Conservation (phyloP, 2,797 vertebrate genomes). For the Acrossocheilus fasciatus region DNA sequence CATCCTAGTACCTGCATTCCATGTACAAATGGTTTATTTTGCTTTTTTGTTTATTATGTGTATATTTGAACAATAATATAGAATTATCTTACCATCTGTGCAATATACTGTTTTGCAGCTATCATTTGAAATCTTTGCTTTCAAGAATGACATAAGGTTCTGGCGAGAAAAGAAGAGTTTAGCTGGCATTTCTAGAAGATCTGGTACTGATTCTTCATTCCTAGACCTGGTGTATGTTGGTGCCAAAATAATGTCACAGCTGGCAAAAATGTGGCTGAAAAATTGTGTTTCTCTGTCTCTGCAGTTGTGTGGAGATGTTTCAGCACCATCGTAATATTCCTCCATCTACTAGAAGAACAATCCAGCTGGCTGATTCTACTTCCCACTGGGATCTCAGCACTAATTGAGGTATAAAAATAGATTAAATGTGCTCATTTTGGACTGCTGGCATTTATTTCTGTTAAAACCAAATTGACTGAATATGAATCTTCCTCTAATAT, state of each 20-base stretch:
- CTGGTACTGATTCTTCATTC: slow-evolving; percentile 74
- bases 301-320: slow-evolving; percentile 94
- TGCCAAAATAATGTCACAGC: neutral
- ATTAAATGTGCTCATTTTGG: slow-evolving; percentile 26
- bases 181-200: slow-evolving; percentile 92
- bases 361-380: slow-evolving; percentile 92
- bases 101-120: slow-evolving; percentile 78
- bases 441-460: neutral
- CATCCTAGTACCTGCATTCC: slow-evolving; percentile 90
- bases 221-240: neutral
- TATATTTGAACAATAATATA: neutral
- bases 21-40: slow-evolving; percentile 82
- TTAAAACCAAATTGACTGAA: neutral
- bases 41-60: neutral
- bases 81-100: neutral
- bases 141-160: slow-evolving; percentile 95
- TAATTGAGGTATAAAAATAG: slow-evolving; percentile 87
- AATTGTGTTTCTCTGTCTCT: slow-evolving; percentile 17
- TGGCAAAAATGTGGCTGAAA: neutral
- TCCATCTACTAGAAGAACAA: slow-evolving; percentile 92
- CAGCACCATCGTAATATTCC: slow-evolving; percentile 91
- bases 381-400: slow-evolving; percentile 88
- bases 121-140: slow-evolving; percentile 94
- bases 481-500: neutral
- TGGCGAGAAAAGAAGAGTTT: slow-evolving; percentile 95